Conservation (phyloP, 2,888 invertebrate genomes). For the Oligia latruncula region DNA sequence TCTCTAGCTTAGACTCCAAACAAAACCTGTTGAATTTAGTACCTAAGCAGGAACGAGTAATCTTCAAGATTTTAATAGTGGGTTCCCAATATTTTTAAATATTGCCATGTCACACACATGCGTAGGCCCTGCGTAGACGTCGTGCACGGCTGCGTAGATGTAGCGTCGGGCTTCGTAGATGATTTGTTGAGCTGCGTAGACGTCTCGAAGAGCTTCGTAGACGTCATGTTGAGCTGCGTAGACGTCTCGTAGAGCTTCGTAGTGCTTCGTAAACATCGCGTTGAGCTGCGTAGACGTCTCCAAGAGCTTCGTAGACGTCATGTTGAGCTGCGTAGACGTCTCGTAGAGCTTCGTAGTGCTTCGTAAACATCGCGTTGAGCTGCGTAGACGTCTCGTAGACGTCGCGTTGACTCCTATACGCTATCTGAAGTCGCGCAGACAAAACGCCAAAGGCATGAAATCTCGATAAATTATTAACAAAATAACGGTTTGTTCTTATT, state of each 20-base stretch:
- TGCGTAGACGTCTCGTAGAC: neutral
- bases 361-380: too few species aligned
- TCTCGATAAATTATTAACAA: neutral
- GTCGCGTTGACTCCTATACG: neutral
- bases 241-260: neutral
- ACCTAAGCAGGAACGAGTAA: neutral
- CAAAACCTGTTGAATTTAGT: slow-evolving; percentile 25
- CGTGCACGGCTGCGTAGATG: neutral
- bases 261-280: neutral
- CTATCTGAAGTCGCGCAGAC: neutral
- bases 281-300: neutral
- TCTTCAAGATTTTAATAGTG: neutral
- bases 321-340: neutral
- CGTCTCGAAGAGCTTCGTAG: neutral
- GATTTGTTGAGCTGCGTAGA: neutral
- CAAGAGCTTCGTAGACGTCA: neutral
- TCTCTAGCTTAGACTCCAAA: slow-evolving; percentile 20
- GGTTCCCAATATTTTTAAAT: neutral
- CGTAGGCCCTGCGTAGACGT: neutral
- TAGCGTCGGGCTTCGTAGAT: neutral
- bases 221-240: neutral
- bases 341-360: neutral
- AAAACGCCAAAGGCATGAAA: neutral
- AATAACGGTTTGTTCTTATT: neutral
- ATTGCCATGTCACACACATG: neutral